Evolutionary conservation across 2,888 invertebrate species (phyloP).

Genomic region (Microctonus hyperodae): DNA sequence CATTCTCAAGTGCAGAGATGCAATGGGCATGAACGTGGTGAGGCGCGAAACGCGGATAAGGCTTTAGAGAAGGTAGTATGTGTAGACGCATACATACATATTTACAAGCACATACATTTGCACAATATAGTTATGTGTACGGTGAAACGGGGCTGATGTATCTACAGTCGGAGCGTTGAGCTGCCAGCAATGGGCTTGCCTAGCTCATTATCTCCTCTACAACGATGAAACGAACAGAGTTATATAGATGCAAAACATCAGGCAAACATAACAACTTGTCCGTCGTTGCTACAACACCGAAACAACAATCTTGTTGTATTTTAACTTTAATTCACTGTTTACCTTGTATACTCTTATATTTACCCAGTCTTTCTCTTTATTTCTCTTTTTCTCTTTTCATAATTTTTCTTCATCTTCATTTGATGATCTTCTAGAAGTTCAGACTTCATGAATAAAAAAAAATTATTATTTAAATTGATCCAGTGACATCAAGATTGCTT

Average conservation of each 20-base stretch:
- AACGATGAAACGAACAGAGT: constrained; percentile 1
- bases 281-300: background rate
- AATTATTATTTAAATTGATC: background rate
- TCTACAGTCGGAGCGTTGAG: constrained; percentile 3
- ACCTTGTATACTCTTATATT: background rate
- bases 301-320: constrained; percentile 1
- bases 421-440: background rate
- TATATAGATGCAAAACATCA: constrained; percentile 6
- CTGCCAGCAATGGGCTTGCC: constrained; percentile 20
- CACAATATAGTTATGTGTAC: background rate
- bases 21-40: constrained; percentile 7
- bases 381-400: background rate
- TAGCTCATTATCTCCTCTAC: constrained; percentile 31
- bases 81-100: background rate
- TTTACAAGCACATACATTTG: background rate
- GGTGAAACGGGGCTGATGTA: background rate
- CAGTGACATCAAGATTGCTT: background rate
- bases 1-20: constrained; percentile 6
- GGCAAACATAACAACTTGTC: constrained; percentile 3
- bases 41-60: constrained; percentile 21
- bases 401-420: no score
- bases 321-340: constrained; percentile 7
- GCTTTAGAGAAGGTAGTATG: constrained; percentile 9
- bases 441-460: background rate
- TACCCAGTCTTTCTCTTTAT: background rate